These are phyloP conservation scores for Drosophila murphyi DNA, from an alignment of 1,140 invertebrate genomes.

Conservation along the genomic window DNA sequence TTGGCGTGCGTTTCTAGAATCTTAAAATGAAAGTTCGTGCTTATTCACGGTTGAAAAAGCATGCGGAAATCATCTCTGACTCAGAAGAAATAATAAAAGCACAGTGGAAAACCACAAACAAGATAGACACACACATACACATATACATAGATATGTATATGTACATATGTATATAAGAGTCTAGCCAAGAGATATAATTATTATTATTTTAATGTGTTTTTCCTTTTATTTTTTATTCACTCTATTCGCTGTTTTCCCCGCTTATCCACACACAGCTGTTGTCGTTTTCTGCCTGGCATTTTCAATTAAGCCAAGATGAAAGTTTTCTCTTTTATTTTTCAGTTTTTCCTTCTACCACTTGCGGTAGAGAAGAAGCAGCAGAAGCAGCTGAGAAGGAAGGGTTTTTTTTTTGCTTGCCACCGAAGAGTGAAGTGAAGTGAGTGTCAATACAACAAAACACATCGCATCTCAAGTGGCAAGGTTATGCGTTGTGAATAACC, in stretches of 20 bases:
- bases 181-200: constrained; percentile 67
- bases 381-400: constrained; percentile 4
- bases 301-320: constrained; percentile 75
- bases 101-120: constrained; percentile 8
- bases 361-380: background rate
- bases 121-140: background rate
- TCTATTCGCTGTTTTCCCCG: constrained; percentile 38
- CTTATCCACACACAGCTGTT: constrained; percentile 69
- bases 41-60: constrained; percentile 80
- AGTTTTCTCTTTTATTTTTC: constrained; percentile 30
- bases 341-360: no score
- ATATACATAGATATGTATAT: constrained; percentile 27
- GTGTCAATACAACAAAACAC: constrained; percentile 62
- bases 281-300: constrained; percentile 73
- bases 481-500: constrained; percentile 79
- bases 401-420: background rate
- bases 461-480: constrained; percentile 69
- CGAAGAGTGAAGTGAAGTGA: background rate
- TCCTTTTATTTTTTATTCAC: constrained; percentile 27
- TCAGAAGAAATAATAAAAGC: constrained; percentile 25
- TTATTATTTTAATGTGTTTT: constrained; percentile 80
- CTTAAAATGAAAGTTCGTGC: constrained; percentile 83
- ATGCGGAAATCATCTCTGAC: constrained; percentile 75
- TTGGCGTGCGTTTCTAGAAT: constrained; percentile 63
- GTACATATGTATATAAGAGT: background rate